These are phyloP conservation scores for Euclidia mi DNA, from an alignment of 2,888 invertebrate species.

Conservation along the genomic window DNA sequence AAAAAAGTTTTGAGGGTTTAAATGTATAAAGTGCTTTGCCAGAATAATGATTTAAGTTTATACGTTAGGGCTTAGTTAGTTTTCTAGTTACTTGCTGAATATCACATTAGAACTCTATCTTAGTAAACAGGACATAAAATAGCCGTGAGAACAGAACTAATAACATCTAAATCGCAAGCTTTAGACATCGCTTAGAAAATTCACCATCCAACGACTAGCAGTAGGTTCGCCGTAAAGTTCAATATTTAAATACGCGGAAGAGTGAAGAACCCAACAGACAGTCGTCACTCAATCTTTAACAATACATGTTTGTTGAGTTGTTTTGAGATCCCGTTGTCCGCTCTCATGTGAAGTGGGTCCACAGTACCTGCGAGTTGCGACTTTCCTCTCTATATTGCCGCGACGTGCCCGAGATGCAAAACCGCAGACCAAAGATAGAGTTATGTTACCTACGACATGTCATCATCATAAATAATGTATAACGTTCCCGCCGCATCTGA, in stretches of 20 bases:
- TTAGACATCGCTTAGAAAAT: too few species aligned
- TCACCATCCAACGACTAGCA: too few species aligned
- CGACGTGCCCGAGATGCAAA: slow-evolving; percentile 86
- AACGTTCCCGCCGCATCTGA: slow-evolving; percentile 77
- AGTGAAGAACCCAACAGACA: slow-evolving; percentile 9
- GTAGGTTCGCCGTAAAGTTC: slow-evolving; percentile 3
- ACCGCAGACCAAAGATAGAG: slow-evolving; percentile 82
- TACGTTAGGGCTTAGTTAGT: too few species aligned
- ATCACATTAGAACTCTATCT: too few species aligned
- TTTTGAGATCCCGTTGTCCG: slow-evolving; percentile 20
- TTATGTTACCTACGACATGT: slow-evolving; percentile 83
- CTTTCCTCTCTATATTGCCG: slow-evolving; percentile 73
- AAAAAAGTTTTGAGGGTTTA: too few species aligned
- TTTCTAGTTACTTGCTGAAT: too few species aligned
- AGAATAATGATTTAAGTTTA: too few species aligned
- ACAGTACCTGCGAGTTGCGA: slow-evolving; percentile 45
- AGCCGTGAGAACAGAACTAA: too few species aligned
- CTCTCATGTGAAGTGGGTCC: slow-evolving; percentile 47
- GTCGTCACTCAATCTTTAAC: slow-evolving; percentile 24
- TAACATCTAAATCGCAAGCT: too few species aligned
- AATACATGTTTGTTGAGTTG: slow-evolving; percentile 26
- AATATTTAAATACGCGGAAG: slow-evolving; percentile 2
- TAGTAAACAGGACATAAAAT: too few species aligned
- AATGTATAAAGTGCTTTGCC: too few species aligned
- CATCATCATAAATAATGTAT: slow-evolving; percentile 89